Evolutionary conservation across 2,797 vertebrate genomes (phyloP), one percentile per base, ranked within the genome.

Genomic region (Orestias chungarensis): DNA sequence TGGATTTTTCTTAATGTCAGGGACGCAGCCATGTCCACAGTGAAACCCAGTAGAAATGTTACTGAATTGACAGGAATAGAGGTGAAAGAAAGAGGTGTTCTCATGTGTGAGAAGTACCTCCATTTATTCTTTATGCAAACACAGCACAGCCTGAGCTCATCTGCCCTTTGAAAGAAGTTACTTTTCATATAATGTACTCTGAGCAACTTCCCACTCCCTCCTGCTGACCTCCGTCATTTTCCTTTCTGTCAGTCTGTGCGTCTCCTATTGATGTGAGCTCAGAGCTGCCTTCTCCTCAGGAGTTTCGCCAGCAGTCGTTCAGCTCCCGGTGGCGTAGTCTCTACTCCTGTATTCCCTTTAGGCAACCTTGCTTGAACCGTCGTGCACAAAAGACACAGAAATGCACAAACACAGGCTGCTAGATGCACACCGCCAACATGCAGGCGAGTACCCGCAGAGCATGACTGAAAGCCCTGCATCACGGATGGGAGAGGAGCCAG

Each of bases 1-100:
- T 91, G 73, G 89, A 92, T 92, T 92, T 90, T 88, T 87, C 76
- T 88, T 89, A 90, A 92, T 92, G 89, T 92, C 89, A 90, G 80
- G 38, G 62, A 78, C 79, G 73, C 50, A 52, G 70, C 71, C 80
- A 66, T 68, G 77, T 81, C 77, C 68, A 66, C 85, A 1, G 80
- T 80, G 67, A 68, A 82, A 76, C 69, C 75, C 25, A 42, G 80
- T 80, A 72, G 73, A 89, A 91, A 91, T 86, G 86, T 79, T 81
- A 76, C 76, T 59, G 84, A 82, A 83, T 79, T 86, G 78, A 80
- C 76, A 78, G 76, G 12, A n/a, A 59, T 50, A 46, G 78, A 66
- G 67, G 64, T 9, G 54, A 35, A 61, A 70, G 72, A 59, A 81
- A 71, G 75, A 80, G 73, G 66, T 31, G 20, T 64, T 66, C 67